phyloP scores from a whole-genome alignment of 1,140 invertebrate species.

The Papilio helenus region DNA sequence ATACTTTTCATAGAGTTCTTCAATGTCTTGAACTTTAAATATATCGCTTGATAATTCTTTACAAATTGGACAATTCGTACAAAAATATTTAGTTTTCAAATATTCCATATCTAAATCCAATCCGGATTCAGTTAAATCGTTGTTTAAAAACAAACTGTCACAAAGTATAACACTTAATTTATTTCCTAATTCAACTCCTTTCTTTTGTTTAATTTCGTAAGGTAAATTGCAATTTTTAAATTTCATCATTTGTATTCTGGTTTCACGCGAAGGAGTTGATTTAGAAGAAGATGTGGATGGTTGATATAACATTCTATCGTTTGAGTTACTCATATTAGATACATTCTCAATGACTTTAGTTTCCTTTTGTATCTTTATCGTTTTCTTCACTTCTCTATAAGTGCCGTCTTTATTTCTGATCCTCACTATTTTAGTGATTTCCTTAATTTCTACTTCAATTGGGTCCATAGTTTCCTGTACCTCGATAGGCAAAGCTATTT shows the following conservation, averaged over 20 bases:
- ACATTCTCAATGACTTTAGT: slow-evolving; percentile 43
- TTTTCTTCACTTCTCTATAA: slow-evolving; percentile 56
- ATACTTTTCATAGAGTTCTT: background rate
- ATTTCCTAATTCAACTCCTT: background rate
- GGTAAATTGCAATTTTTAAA: background rate
- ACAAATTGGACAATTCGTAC: background rate
- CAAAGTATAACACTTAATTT: background rate
- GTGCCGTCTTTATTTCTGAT: slow-evolving; percentile 60
- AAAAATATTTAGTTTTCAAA: slow-evolving; percentile 6
- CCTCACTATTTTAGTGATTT: slow-evolving; percentile 59
- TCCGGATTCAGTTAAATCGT: background rate
- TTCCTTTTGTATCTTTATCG: slow-evolving; percentile 59
- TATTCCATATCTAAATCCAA: background rate
- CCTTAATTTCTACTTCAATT: slow-evolving; percentile 58
- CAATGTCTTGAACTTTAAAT: background rate
- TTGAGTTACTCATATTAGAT: background rate
- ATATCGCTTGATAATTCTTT: background rate
- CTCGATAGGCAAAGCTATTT: background rate
- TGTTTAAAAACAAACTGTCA: background rate
- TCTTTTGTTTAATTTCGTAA: background rate
- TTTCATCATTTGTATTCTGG: slow-evolving; percentile 24
- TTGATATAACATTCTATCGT: background rate
- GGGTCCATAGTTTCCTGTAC: slow-evolving; percentile 49
- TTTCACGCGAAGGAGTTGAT: slow-evolving; percentile 7
- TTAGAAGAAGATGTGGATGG: slow-evolving; percentile 28